Percentiles rank a stretch among this genome's conserved stretches.
These are phyloP conservation scores for Drosophila sechellia DNA, from an alignment of 1,140 invertebrate species.

Conservation along the genomic window DNA sequence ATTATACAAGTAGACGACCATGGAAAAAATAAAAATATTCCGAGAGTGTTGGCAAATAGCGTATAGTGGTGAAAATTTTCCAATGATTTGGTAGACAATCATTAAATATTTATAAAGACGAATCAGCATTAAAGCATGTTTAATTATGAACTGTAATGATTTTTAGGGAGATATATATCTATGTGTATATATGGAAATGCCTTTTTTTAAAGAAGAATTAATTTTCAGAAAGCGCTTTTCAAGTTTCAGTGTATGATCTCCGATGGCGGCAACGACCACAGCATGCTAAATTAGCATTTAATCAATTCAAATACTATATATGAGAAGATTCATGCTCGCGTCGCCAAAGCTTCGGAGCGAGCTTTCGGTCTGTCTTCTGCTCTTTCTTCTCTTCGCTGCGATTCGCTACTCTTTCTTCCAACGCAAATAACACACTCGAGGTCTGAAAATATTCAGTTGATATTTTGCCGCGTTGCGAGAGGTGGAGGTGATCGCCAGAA, in stretches of 20 bases:
- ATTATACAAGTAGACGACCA: no score
- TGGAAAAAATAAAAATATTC: neutral
- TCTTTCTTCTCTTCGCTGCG: conserved; percentile 17
- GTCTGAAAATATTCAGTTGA: conserved; percentile 27
- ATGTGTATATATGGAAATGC: neutral
- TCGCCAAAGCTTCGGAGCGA: conserved; percentile 13
- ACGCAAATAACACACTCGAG: conserved; percentile 1
- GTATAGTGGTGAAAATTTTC: neutral
- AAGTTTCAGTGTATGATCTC: conserved; percentile 34
- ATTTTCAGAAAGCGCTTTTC: conserved; percentile 8
- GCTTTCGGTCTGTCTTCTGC: conserved; percentile 34
- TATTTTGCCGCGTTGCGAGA: conserved; percentile 39
- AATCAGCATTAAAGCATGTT: no score
- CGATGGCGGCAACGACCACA: conserved; percentile 44
- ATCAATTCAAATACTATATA: conserved; percentile 61
- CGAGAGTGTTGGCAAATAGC: neutral
- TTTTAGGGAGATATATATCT: neutral
- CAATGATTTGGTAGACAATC: neutral
- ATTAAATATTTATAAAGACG: neutral
- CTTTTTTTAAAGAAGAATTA: neutral
- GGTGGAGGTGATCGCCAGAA: conserved; percentile 40
- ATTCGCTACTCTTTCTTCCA: conserved; percentile 10
- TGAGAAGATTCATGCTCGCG: conserved; percentile 13
- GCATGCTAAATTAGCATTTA: conserved; percentile 73
- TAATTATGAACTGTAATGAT: neutral